These are phyloP conservation scores for Thera obeliscata DNA, from an alignment of 2,888 invertebrate species.

Conservation along the genomic window DNA sequence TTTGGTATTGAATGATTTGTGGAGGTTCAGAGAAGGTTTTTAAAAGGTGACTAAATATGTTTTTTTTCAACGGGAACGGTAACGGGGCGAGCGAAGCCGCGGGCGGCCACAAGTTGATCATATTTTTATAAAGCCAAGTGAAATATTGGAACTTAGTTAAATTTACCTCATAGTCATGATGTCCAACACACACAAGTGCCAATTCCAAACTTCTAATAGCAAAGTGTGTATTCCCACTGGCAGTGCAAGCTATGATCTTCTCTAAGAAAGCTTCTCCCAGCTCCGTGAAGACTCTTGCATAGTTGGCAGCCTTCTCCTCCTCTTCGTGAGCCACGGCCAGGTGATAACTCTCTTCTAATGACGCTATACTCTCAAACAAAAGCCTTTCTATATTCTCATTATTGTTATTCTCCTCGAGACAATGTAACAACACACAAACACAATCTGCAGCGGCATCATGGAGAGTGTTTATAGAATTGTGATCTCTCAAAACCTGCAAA, in stretches of 20 bases:
- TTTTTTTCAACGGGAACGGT: too few species aligned
- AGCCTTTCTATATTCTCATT: conserved; percentile 90
- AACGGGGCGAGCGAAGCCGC: too few species aligned
- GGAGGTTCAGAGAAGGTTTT: too few species aligned
- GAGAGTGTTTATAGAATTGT: conserved; percentile 85
- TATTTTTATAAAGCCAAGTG: too few species aligned
- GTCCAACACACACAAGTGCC: conserved; percentile 95
- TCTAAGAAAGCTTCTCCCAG: conserved; percentile 95
- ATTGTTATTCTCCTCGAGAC: conserved; percentile 90
- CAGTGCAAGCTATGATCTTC: conserved; percentile 89
- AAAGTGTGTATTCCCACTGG: conserved; percentile 87
- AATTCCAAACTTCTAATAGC: conserved; percentile 94
- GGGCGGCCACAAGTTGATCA: too few species aligned
- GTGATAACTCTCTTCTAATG: conserved; percentile 94
- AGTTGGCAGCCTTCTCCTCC: conserved; percentile 96
- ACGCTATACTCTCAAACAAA: conserved; percentile 91
- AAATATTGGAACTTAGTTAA: background rate
- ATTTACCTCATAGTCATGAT: conserved; percentile 96
- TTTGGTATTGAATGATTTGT: too few species aligned
- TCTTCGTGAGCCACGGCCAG: conserved; percentile 96
- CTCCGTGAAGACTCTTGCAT: conserved; percentile 97
- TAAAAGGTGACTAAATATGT: background rate
- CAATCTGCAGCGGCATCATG: conserved; percentile 97
- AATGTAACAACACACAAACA: conserved; percentile 93
- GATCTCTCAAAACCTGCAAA: conserved; percentile 87